Percentiles rank a stretch among this genome's conserved stretches.
These are phyloP conservation scores for Ecliptopera silaceata DNA, from an alignment of 2,888 invertebrate genomes.

Conservation along the genomic window DNA sequence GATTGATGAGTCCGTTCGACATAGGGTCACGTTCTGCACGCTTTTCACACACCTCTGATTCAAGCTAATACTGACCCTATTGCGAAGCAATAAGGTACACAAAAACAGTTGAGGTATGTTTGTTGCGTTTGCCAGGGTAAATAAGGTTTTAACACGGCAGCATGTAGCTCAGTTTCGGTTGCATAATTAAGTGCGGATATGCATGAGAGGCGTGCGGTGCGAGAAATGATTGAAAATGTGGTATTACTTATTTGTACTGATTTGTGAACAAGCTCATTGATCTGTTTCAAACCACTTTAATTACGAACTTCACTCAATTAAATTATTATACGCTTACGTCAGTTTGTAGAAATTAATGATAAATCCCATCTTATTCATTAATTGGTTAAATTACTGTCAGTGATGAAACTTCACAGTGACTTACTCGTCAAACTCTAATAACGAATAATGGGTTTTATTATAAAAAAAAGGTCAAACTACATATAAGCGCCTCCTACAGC, in stretches of 20 bases:
- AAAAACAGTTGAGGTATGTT: background rate
- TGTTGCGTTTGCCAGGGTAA: background rate
- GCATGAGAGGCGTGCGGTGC: background rate
- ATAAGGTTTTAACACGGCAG: constrained; percentile 11
- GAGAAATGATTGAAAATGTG: constrained; percentile 16
- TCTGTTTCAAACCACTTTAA: background rate
- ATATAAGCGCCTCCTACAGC: background rate
- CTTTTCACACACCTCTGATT: background rate
- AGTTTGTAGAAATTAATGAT: no score
- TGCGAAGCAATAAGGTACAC: background rate
- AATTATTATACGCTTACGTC: no score
- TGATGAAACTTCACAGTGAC: no score
- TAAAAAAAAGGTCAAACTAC: background rate
- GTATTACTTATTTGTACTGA: constrained; percentile 11
- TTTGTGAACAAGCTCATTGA: constrained; percentile 9
- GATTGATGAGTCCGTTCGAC: constrained; percentile 40
- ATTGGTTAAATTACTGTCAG: no score
- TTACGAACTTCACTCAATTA: background rate
- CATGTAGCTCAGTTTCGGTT: constrained; percentile 8
- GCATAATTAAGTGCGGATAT: background rate
- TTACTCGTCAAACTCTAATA: no score
- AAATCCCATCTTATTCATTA: no score
- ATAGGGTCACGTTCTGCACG: constrained; percentile 28
- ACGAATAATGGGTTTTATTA: no score
- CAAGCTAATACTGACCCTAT: constrained; percentile 5